Evolutionary conservation across 2,797 vertebrate species (phyloP), one percentile per base, ranked within the genome.

Genomic region (Rhyacichthys aspro): DNA sequence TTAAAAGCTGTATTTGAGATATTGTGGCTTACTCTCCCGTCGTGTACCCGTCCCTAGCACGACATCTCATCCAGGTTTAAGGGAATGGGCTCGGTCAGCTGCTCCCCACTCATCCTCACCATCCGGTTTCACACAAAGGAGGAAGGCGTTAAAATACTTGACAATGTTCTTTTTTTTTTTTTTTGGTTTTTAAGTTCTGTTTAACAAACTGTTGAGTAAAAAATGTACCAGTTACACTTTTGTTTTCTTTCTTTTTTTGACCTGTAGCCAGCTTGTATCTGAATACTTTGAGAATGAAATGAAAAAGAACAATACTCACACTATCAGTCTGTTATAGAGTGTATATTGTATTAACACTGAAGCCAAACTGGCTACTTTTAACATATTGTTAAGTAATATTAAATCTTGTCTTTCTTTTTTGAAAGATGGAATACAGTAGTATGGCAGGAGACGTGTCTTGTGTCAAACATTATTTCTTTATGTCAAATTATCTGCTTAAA

Each of bases 331-430:
- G 95, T 97, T 94, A 94, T 95, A 95, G 96, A 95, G 95, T 95
- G 96, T 98, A 93, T 95, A 95, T 95, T 97, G 96, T 96, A 97
- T 98, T 98, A 98, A 99, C 96, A 98, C 95, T 96, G 95, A 98
- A 95, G 97, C 96, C 96, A 93, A 93, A 94, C 94, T 93, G 96
- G 96, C 96, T 97, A 96, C 96, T 96, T 98, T 99, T 98, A 98
- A 99, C 97, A 98, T 98, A 98, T 98, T 99, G 97, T 98, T 99
- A 98, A 99, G 96, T 97, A 96, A 98, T 98, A 99, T 98, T 98
- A 96, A 98, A 98, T 97, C 95, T 96, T 98, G 95, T 98, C 97
- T 99, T 98, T 99, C 97, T 98, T 99, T 92, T 98, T 98, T 97
- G 97, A 99, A 99, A 99, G 97, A 98, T 98, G 97, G 95, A 98